These are phyloP conservation scores for Salmo trutta DNA, from an alignment of 2,797 vertebrate genomes.

Conservation along the genomic window DNA sequence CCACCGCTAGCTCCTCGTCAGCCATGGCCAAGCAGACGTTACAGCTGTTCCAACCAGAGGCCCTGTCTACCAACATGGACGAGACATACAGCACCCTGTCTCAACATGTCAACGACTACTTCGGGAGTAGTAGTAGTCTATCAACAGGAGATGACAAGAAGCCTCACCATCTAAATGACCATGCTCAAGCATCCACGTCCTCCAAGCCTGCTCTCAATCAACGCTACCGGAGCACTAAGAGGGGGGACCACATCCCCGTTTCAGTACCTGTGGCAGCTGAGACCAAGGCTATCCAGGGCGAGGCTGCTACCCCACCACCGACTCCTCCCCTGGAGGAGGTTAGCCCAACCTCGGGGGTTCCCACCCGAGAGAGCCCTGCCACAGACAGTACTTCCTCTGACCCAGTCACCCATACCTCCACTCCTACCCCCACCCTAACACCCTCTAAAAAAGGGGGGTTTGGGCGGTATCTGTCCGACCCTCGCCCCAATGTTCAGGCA, in stretches of 20 bases:
- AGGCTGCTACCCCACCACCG: conserved; percentile 20
- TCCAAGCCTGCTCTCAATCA: conserved; percentile 14
- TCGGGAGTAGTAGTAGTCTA: conserved; percentile 60
- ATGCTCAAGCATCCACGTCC: not conserved
- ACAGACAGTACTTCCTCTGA: conserved; percentile 28
- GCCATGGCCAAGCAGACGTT: conserved; percentile 65
- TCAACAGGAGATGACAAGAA: conserved; percentile 49
- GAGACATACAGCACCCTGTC: conserved; percentile 87
- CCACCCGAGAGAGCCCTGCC: conserved; percentile 18
- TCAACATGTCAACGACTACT: conserved; percentile 89
- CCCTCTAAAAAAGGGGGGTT: conserved; percentile 85
- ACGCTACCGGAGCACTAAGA: not conserved
- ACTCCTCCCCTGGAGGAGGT: conserved; percentile 19
- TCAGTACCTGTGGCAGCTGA: conserved; percentile 54
- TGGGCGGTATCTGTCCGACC: conserved; percentile 85
- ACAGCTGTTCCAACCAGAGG: conserved; percentile 81
- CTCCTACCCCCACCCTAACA: conserved; percentile 36
- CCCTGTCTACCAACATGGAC: conserved; percentile 85
- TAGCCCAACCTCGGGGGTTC: conserved; percentile 5
- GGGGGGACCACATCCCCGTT: conserved; percentile 47
- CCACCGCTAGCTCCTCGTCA: conserved; percentile 48
- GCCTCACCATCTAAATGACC: conserved; percentile 7
- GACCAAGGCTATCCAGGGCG: conserved; percentile 34
- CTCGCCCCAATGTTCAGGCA: conserved; percentile 89
- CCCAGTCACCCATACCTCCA: conserved; percentile 38